Evolutionary conservation across 1,140 invertebrate genomes (phyloP).

Genomic region (Hycleus cichorii): DNA sequence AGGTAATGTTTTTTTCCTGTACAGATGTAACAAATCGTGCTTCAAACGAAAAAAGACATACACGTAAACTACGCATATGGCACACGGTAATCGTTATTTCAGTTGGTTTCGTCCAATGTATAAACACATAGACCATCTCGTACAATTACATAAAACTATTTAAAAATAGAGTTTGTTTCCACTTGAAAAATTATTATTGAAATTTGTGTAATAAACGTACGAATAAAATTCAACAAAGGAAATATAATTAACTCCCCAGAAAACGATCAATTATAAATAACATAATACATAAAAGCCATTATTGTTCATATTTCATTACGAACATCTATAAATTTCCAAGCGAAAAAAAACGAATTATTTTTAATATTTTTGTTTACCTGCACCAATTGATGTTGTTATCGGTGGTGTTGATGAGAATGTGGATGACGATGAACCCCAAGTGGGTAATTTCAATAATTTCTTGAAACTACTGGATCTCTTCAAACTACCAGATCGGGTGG

Average conservation of each 20-base stretch:
- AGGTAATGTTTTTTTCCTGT: too few relatives aligned
- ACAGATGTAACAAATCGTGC: too few relatives aligned
- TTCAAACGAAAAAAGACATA: too few relatives aligned
- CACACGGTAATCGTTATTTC: constrained; percentile 7
- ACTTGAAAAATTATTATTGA: too few relatives aligned
- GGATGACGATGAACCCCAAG: constrained; percentile 42
- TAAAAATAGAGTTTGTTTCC: constrained; percentile 4
- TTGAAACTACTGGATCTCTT: constrained; percentile 54
- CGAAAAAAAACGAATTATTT: too few relatives aligned
- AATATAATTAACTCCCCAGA: too few relatives aligned
- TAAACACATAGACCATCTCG: neutral
- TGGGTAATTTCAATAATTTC: constrained; percentile 51
- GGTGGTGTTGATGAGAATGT: neutral
- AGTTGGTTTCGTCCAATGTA: constrained; percentile 11
- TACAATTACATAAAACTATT: constrained; percentile 12
- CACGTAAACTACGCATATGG: constrained; percentile 12
- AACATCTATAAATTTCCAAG: too few relatives aligned
- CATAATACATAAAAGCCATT: too few relatives aligned
- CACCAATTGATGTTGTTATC: neutral
- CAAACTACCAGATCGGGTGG: constrained; percentile 40
- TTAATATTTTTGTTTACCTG: constrained; percentile 4
- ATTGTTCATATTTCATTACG: too few relatives aligned
- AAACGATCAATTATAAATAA: too few relatives aligned
- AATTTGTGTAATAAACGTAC: too few relatives aligned
- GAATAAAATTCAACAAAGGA: too few relatives aligned